Percentiles rank a stretch among this genome's conserved stretches.
Conservation (phyloP, 2,888 invertebrate genomes). For the Phorcus lineatus region DNA sequence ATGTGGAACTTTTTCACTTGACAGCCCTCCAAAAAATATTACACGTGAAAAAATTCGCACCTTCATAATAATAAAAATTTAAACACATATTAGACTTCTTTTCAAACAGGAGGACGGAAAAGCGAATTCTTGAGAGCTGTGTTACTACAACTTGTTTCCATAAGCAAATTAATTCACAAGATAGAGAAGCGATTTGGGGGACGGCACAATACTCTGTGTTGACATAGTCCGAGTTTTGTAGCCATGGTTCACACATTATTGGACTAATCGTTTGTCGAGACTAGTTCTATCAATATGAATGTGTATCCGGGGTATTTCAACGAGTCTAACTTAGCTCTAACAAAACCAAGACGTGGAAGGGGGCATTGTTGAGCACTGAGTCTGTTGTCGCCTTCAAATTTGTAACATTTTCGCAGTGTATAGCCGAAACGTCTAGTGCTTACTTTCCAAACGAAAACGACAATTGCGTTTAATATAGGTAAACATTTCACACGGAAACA, state of each 20-base stretch:
- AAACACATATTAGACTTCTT: conserved; percentile 17
- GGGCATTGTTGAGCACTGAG: neutral
- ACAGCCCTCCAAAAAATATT: neutral
- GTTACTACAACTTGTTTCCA: conserved; percentile 18
- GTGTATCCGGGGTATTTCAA: conserved; percentile 11
- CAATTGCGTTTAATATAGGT: conserved; percentile 38
- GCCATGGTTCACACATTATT: conserved; percentile 7
- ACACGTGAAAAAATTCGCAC: neutral
- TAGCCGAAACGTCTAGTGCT: conserved; percentile 27
- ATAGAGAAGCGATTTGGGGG: neutral
- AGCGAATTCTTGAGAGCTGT: neutral
- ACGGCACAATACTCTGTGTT: neutral
- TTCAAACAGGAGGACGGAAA: neutral
- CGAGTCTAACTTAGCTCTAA: neutral
- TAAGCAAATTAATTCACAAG: conserved; percentile 10
- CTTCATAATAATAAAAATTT: conserved; percentile 6
- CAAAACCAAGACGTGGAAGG: neutral
- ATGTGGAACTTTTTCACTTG: neutral
- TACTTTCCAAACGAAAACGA: conserved; percentile 32
- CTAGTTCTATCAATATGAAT: neutral
- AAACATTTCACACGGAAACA: conserved; percentile 25
- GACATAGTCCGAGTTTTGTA: neutral
- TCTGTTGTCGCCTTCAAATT: conserved; percentile 12
- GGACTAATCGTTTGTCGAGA: conserved; percentile 7
- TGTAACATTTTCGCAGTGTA: conserved; percentile 22